Base-by-base conservation (phyloP, 2,797 vertebrate species). In the Alectoris magna region DNA sequence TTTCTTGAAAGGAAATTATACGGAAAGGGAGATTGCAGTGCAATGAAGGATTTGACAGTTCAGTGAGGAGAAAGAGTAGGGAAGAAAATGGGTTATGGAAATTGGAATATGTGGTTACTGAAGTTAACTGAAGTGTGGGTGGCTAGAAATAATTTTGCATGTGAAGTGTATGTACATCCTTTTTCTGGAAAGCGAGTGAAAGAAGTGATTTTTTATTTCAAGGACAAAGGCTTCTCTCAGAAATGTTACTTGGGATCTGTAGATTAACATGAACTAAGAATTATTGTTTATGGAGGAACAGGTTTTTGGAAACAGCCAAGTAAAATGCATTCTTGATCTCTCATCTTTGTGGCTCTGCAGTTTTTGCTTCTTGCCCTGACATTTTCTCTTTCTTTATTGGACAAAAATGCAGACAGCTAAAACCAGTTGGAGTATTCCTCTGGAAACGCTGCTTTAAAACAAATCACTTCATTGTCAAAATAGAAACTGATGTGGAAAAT, bases 71-170 rank as follows among this genome's bases (percentile, higher is more conserved):
- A 94, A 89, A 89, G 41, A 88, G 87, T 86, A 53, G 49, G 78
- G 81, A 95, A 85, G 91, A 95, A 96, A 91, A 94, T 83, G 78
- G 86, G 86, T 96, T 96, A 95, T 94, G 90, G 95, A 95, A 95
- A 96, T 96, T 46, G 84, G 66, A 94, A 77, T 95, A 94, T 94
- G 90, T 95, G 91, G 95, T 94, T 96, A 87, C 78, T 80, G 90
- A 84, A 94, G 78, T 83, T 94, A 77, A 58, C 56, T 58, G 56
- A 58, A 58, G 86, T 87, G 93, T 96, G 93, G 96, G 94, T 93
- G 94, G 91, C 64, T 96, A 87, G 93, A 96, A 96, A 90, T 93
- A 84, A 93, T 96, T 96, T 94, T 95, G 91, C 95, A 95, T 94
- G 95, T 93, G 93, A 93, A 96, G 91, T 53, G 62, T 77, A 88